Percentiles rank a stretch among this genome's conserved stretches.
Evolutionary conservation across 2,113 vertebrate genomes (phyloP).

Genomic region (Paracanthobrama guichenoti): DNA sequence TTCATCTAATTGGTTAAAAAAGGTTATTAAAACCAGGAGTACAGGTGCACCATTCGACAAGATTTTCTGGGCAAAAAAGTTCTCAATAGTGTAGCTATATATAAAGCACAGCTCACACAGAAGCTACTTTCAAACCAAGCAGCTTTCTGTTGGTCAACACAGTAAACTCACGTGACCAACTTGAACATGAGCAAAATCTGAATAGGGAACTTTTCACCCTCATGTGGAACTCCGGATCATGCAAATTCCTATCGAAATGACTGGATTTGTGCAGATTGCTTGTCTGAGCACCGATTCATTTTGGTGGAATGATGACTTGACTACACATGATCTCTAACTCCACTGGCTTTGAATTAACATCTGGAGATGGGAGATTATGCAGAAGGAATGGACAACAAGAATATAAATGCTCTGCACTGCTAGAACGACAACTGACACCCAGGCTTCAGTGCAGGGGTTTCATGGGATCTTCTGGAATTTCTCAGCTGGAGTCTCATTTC

Average conservation of each 20-base stretch:
- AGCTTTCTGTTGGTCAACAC: neutral
- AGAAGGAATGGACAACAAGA: conserved; percentile 31
- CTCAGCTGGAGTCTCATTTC: conserved; percentile 60
- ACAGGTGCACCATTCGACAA: neutral
- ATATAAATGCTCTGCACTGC: conserved; percentile 19
- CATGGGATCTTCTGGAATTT: conserved; percentile 13
- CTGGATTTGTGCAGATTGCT: neutral
- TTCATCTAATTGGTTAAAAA: neutral
- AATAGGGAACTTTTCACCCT: neutral
- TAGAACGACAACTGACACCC: conserved; percentile 13
- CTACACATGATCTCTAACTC: neutral
- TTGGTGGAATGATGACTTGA: neutral
- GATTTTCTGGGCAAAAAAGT: neutral
- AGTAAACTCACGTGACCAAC: neutral
- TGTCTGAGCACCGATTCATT: neutral
- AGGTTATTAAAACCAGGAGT: neutral
- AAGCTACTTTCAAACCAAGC: neutral
- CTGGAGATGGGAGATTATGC: conserved; percentile 6
- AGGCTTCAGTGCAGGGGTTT: conserved; percentile 27
- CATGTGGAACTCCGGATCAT: neutral
- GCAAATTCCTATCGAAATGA: neutral
- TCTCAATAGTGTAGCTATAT: neutral
- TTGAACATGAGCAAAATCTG: neutral
- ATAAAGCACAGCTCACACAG: neutral
- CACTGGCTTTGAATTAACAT: conserved; percentile 33